Evolutionary conservation across 2,113 vertebrate genomes (phyloP).

Genomic region (Misgurnus mizolepis): DNA sequence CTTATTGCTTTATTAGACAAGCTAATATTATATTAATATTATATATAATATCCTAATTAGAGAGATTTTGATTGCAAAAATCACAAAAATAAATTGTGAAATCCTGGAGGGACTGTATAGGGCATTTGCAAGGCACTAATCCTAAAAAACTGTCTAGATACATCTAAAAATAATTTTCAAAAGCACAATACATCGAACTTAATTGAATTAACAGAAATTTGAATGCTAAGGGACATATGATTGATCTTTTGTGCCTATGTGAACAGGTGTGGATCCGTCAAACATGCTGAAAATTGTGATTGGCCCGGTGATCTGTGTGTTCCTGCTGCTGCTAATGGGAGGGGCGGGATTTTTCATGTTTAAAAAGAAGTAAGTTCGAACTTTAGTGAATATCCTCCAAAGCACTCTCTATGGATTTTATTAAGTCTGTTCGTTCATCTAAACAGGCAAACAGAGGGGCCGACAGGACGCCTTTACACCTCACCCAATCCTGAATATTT

Average conservation of each 20-base stretch:
- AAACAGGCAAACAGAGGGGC: slow-evolving; percentile 88
- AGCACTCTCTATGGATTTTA: background rate
- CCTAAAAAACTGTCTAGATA: too few relatives aligned
- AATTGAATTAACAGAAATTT: too few relatives aligned
- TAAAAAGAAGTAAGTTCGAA: slow-evolving; percentile 82
- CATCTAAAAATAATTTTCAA: too few relatives aligned
- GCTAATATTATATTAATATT: too few relatives aligned
- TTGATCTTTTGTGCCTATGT: background rate
- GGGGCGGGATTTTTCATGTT: slow-evolving; percentile 80
- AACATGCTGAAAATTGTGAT: slow-evolving; percentile 86
- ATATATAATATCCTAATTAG: too few relatives aligned
- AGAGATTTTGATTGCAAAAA: too few relatives aligned
- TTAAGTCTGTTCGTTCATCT: background rate
- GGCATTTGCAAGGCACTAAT: too few relatives aligned
- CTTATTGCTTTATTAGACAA: too few relatives aligned
- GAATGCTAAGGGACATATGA: background rate
- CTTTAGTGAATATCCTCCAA: background rate
- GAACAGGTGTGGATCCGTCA: slow-evolving; percentile 76
- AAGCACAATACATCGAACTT: too few relatives aligned
- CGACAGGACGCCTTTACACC: slow-evolving; percentile 87
- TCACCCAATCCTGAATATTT: slow-evolving; percentile 96
- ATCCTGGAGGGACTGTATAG: too few relatives aligned
- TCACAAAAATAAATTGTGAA: too few relatives aligned
- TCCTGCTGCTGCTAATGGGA: slow-evolving; percentile 80
- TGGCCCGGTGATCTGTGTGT: slow-evolving; percentile 82